Percentiles rank a stretch among this genome's conserved stretches.
Evolutionary conservation across 2,888 invertebrate species (phyloP).

Genomic region (Crioceris asparagi): DNA sequence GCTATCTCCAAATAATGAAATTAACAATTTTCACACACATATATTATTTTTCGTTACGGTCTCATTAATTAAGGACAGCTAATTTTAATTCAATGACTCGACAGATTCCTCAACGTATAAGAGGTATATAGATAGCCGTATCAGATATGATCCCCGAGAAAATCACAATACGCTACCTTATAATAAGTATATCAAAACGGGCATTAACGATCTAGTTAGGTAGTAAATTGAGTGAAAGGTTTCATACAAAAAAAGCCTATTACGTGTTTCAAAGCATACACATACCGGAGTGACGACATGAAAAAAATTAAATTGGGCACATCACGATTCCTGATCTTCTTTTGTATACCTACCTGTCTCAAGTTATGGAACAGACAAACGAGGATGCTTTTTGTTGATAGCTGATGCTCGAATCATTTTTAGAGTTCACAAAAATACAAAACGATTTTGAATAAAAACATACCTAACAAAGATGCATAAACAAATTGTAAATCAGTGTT

Average conservation of each 20-base stretch:
- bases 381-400: too few relatives aligned
- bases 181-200: conserved; percentile 12
- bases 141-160: too few relatives aligned
- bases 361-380: too few relatives aligned
- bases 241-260: conserved; percentile 12
- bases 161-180: conserved; percentile 10
- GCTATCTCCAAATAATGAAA: conserved; percentile 6
- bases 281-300: conserved; percentile 6
- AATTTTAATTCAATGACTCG: conserved; percentile 3
- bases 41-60: conserved; percentile 6
- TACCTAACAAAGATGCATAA: too few relatives aligned
- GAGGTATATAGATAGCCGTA: background rate
- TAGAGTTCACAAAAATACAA: too few relatives aligned
- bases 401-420: too few relatives aligned
- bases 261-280: conserved; percentile 11
- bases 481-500: too few relatives aligned
- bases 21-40: conserved; percentile 8
- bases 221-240: conserved; percentile 13
- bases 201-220: conserved; percentile 11
- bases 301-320: too few relatives aligned
- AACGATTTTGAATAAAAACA: too few relatives aligned
- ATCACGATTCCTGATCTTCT: too few relatives aligned
- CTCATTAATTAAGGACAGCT: conserved; percentile 1
- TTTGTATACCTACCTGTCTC: too few relatives aligned
- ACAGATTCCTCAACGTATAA: conserved; percentile 1